phyloP scores from a whole-genome alignment of 2,113 vertebrate species.

The Sebastes schlegelii region DNA sequence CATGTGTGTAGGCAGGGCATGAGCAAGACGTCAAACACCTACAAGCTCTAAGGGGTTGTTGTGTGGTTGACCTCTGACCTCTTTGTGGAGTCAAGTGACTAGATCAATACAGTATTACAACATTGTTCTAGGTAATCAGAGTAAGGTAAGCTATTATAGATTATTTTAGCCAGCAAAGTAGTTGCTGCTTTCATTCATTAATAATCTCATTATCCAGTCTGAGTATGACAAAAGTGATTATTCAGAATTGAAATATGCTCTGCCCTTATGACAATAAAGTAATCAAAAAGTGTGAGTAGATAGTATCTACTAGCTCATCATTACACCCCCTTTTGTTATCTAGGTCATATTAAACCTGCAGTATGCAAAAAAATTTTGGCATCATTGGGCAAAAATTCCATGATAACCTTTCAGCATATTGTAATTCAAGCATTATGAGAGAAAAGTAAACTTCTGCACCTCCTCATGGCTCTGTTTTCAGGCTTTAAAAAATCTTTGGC shows the following conservation, averaged over 20 bases:
- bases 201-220: conserved; percentile 27
- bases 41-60: conserved; percentile 19
- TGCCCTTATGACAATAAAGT: conserved; percentile 14
- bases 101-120: conserved; percentile 39
- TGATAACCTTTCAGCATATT: too few species aligned
- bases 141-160: neutral
- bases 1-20: neutral
- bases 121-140: conserved; percentile 4
- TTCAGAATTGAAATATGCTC: conserved; percentile 17
- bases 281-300: conserved; percentile 35
- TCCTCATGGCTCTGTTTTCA: too few species aligned
- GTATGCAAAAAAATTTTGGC: too few species aligned
- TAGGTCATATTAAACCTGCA: conserved; percentile 40
- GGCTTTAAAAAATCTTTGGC: too few species aligned
- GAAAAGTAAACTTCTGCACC: too few species aligned
- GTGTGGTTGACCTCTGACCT: conserved; percentile 57
- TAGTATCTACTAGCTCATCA: conserved; percentile 42
- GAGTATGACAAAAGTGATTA: conserved; percentile 33
- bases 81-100: conserved; percentile 4
- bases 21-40: conserved; percentile 2
- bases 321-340: conserved; percentile 40
- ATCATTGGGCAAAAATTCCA: too few species aligned
- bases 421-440: too few species aligned
- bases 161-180: neutral
- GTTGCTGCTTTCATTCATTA: conserved; percentile 19